Evolutionary conservation across 2,888 invertebrate genomes (phyloP), one percentile per base, ranked within the genome.

Genomic region (Branchipolynoe longqiensis): DNA sequence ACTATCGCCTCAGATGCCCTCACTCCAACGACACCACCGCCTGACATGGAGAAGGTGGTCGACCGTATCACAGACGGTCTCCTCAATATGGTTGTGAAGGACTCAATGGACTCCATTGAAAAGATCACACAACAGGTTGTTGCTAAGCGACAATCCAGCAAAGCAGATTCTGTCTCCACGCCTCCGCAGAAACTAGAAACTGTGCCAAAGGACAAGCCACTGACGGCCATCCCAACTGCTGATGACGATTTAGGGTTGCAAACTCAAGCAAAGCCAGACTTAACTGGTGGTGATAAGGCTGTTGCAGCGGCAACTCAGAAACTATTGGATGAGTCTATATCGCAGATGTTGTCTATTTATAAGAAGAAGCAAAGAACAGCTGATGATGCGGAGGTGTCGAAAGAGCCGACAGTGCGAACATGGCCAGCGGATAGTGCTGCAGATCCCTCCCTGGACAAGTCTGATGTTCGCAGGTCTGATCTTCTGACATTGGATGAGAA

Each of bases 271-370:
- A 78, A 78, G 41, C 85, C 74, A 56, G 85, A 82, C 31, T 38
- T n/a, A n/a, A n/a, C 59, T n/a, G n/a, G n/a, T n/a, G 84, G 82
- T 28, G 86, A 89, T n/a, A 82, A 85, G 33, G 88, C 91, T 6
- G 89, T 91, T 36, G 91, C 92, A 48, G 88, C 88, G 14, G 90
- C 91, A n/a, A 90, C 91, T 28, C 89, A 90, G 36, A 90, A 88
- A 14, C 85, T 93, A 85, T 87, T 92, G 58, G 89, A 91, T 38
- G 92, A 92, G 69, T 92, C 93, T 22, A 90, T 93, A 38, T 87
- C 90, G n/a, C 89, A 91, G 38, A 92, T 93, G 89, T 84, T 93
- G 33, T 86, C 86, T 31, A 92, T 92, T 48, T 84, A 84, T 31
- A 58, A 83, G 28, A 78, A 78, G 48, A 78, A 78, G 18, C 78